These are phyloP conservation scores for Melanotaenia pygmaea DNA, from an alignment of 2,797 vertebrate genomes.

Conservation along the genomic window DNA sequence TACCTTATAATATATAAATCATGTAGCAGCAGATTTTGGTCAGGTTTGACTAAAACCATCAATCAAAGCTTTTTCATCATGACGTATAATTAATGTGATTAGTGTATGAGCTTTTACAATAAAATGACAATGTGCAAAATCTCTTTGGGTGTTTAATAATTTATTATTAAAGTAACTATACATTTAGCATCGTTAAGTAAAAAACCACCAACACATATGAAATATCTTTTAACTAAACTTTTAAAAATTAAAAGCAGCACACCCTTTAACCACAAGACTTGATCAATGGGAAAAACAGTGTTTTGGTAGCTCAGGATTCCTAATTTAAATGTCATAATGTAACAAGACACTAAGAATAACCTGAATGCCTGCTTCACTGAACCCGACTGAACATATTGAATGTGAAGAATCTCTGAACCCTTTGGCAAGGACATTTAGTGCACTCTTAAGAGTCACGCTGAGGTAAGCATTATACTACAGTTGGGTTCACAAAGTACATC, in stretches of 20 bases:
- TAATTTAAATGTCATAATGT: slow-evolving; percentile 18
- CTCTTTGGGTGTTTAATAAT: slow-evolving; percentile 36
- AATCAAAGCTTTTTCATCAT: slow-evolving; percentile 50
- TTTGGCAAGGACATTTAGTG: slow-evolving; percentile 21
- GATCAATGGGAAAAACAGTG: background rate
- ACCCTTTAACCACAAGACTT: background rate
- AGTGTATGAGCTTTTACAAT: slow-evolving; percentile 64
- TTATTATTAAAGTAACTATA: slow-evolving; percentile 24
- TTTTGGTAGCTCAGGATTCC: slow-evolving; percentile 1
- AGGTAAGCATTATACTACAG: slow-evolving; percentile 1
- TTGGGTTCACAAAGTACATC: slow-evolving; percentile 18
- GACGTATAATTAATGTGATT: slow-evolving; percentile 57
- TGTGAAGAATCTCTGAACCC: slow-evolving; percentile 42
- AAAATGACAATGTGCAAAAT: slow-evolving; percentile 55
- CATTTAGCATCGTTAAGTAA: background rate
- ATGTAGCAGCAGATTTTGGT: slow-evolving; percentile 36
- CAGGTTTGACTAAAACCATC: slow-evolving; percentile 52
- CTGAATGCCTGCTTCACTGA: background rate
- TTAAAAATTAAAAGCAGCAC: background rate
- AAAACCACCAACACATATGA: background rate
- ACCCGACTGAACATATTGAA: slow-evolving; percentile 6
- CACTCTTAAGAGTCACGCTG: slow-evolving; percentile 10
- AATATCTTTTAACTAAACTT: too few relatives aligned
- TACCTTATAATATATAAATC: slow-evolving; percentile 21
- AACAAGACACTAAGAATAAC: slow-evolving; percentile 19